Percentiles rank a stretch among this genome's conserved stretches.
phyloP scores from a whole-genome alignment of 2,888 invertebrate species.

The Sicus ferrugineus region DNA sequence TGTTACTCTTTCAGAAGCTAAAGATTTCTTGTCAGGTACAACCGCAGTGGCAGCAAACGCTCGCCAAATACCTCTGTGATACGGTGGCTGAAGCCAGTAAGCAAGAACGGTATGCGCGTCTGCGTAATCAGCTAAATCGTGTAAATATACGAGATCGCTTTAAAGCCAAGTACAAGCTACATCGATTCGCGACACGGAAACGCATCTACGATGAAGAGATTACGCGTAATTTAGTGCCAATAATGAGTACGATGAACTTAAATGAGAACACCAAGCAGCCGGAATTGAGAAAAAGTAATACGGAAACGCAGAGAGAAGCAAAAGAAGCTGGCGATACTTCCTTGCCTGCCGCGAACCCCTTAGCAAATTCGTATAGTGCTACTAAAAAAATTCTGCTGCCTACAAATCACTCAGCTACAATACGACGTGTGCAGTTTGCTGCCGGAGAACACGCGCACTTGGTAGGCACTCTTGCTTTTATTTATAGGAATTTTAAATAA shows the following conservation, averaged over 20 bases:
- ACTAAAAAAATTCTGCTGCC: slow-evolving; percentile 37
- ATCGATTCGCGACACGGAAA: slow-evolving; percentile 43
- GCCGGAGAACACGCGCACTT: slow-evolving; percentile 59
- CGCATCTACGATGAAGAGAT: slow-evolving; percentile 44
- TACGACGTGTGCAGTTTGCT: slow-evolving; percentile 60
- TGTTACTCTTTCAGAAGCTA: slow-evolving; percentile 56
- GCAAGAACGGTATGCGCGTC: slow-evolving; percentile 17
- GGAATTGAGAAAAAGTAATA: slow-evolving; percentile 19
- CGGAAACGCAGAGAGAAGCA: neutral
- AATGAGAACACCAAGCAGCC: slow-evolving; percentile 36
- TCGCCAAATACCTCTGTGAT: slow-evolving; percentile 47
- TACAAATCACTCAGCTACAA: slow-evolving; percentile 48
- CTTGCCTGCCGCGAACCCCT: neutral
- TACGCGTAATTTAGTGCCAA: slow-evolving; percentile 48
- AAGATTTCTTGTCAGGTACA: slow-evolving; percentile 52
- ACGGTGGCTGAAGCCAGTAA: slow-evolving; percentile 39
- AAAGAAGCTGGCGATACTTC: neutral
- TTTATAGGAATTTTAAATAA: neutral
- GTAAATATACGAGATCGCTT: slow-evolving; percentile 53
- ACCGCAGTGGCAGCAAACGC: slow-evolving; percentile 43
- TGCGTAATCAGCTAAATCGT: slow-evolving; percentile 46
- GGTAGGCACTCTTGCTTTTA: slow-evolving; percentile 39
- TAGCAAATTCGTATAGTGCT: slow-evolving; percentile 1
- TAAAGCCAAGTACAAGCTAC: slow-evolving; percentile 58
- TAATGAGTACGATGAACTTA: slow-evolving; percentile 52